Evolutionary conservation across 1,140 invertebrate genomes (phyloP).

Genomic region (Homarus americanus): DNA sequence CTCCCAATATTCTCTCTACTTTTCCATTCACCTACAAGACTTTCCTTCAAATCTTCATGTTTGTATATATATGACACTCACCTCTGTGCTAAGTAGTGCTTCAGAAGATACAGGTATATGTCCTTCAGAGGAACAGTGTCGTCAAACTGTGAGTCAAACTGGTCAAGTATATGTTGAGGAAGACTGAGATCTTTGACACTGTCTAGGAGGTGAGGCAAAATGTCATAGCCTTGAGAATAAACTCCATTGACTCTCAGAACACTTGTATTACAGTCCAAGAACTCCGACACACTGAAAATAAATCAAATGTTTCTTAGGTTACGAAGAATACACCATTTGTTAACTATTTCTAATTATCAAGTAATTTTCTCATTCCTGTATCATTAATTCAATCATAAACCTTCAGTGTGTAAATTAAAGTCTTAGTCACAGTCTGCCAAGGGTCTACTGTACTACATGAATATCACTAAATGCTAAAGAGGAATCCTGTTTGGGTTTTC

Average conservation of each 20-base stretch:
- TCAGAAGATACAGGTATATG: neutral
- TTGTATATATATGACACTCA: neutral
- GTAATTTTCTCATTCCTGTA: neutral
- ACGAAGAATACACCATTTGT: too few relatives aligned
- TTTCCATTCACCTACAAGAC: neutral
- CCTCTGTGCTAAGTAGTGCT: neutral
- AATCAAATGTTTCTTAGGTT: neutral
- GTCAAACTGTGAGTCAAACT: neutral
- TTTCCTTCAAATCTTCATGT: neutral
- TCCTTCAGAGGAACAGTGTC: neutral
- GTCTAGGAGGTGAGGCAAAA: neutral
- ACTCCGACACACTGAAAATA: neutral
- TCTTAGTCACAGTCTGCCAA: too few relatives aligned
- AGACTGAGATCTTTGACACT: neutral
- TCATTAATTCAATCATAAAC: neutral
- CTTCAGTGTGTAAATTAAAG: neutral
- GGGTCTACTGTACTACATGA: too few relatives aligned
- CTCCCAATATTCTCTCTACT: neutral
- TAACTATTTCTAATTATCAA: too few relatives aligned
- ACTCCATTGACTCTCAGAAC: neutral
- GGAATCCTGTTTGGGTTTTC: too few relatives aligned
- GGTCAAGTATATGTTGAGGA: neutral
- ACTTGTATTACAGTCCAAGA: neutral
- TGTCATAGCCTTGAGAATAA: neutral
- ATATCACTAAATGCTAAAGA: too few relatives aligned